Percentiles rank a stretch among this genome's conserved stretches.
Evolutionary conservation across 2,888 invertebrate genomes (phyloP).

Genomic region (Xylota sylvarum): DNA sequence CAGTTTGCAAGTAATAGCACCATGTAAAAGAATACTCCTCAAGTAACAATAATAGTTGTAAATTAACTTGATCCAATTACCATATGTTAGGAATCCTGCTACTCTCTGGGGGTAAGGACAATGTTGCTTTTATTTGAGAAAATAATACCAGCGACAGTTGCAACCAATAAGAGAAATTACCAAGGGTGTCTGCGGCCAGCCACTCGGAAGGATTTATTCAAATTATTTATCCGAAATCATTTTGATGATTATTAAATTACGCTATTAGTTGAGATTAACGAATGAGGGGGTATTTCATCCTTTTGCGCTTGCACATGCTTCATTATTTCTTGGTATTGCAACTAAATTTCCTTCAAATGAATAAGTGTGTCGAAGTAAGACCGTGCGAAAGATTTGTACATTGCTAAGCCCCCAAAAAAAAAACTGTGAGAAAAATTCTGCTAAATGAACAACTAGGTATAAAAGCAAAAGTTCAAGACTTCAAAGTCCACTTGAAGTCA

Average conservation of each 20-base stretch:
- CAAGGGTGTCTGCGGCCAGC: conserved; percentile 76
- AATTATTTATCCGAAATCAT: conserved; percentile 62
- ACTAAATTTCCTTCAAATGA: conserved; percentile 34
- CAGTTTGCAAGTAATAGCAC: conserved; percentile 3
- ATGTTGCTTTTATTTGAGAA: conserved; percentile 60
- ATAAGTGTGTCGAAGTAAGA: conserved; percentile 51
- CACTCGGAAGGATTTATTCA: conserved; percentile 76
- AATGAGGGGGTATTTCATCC: conserved; percentile 23
- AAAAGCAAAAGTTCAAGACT: conserved; percentile 5
- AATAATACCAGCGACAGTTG: conserved; percentile 70
- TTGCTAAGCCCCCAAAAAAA: conserved; percentile 21
- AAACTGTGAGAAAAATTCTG: conserved; percentile 68
- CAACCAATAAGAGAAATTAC: conserved; percentile 70
- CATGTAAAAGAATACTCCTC: conserved; percentile 37
- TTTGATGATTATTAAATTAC: conserved; percentile 75
- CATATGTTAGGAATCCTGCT: conserved; percentile 53
- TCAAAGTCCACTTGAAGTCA: conserved; percentile 44
- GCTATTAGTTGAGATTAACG: conserved; percentile 60
- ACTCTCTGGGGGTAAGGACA: conserved; percentile 31
- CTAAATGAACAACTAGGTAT: conserved; percentile 49
- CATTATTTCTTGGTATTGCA: conserved; percentile 24
- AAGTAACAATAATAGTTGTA: conserved; percentile 49
- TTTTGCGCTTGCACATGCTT: conserved; percentile 44
- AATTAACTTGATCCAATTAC: conserved; percentile 77
- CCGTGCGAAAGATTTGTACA: conserved; percentile 68